Percentiles rank a stretch among this genome's conserved stretches.
Conservation (phyloP, 2,888 invertebrate genomes). For the Diogma glabrata region DNA sequence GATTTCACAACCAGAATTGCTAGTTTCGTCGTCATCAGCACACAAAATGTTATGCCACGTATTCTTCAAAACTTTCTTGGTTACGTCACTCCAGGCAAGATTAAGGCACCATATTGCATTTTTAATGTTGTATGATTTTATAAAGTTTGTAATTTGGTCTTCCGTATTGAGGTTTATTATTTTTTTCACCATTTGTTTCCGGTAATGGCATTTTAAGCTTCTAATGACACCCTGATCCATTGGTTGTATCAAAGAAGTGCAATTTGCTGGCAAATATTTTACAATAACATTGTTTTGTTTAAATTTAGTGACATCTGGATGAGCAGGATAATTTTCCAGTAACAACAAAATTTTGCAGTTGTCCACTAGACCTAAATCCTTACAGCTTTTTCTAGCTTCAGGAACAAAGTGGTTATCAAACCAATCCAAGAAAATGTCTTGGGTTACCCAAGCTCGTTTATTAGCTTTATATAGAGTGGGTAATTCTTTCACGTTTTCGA, state of each 20-base stretch:
- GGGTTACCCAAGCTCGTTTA: background rate
- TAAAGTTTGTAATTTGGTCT: background rate
- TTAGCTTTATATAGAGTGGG: background rate
- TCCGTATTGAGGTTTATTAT: constrained; percentile 1
- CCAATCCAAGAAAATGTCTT: background rate
- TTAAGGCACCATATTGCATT: constrained; percentile 1
- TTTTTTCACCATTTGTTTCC: constrained; percentile 3
- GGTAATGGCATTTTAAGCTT: background rate
- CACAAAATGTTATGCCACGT: constrained; percentile 4
- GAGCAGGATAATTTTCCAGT: background rate
- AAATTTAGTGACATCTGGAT: constrained; percentile 1
- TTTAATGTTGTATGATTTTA: background rate
- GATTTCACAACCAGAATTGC: background rate
- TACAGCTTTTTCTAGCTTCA: background rate
- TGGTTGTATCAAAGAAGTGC: background rate
- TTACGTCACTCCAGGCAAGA: background rate
- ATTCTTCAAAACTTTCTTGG: constrained; percentile 1
- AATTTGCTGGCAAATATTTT: constrained; percentile 1
- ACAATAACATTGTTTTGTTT: background rate
- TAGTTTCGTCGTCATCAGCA: background rate
- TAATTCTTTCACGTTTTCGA: background rate
- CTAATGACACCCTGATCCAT: background rate
- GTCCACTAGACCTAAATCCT: background rate
- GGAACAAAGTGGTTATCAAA: background rate
- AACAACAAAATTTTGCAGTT: background rate